A percentile compares a stretch with the other conserved stretches of the same genome.
Evolutionary conservation across 2,888 invertebrate species (phyloP).

Genomic region (Griposia aprilina): DNA sequence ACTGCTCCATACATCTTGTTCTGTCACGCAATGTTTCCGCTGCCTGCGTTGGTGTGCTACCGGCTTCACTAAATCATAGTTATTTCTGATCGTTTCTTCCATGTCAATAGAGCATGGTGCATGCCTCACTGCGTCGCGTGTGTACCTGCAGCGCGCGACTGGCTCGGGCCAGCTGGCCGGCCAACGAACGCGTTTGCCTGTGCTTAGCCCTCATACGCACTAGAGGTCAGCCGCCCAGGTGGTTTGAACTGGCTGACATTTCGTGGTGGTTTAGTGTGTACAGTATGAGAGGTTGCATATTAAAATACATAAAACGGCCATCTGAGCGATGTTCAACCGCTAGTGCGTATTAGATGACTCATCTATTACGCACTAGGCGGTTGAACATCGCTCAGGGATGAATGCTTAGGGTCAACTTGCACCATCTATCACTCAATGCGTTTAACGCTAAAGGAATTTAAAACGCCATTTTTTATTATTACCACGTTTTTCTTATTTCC

Average conservation of each 20-base stretch:
- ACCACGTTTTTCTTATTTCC: too few relatives aligned
- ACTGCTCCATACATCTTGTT: not conserved
- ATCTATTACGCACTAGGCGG: too few relatives aligned
- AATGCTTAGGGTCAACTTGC: too few relatives aligned
- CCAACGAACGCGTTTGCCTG: not conserved
- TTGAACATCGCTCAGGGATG: too few relatives aligned
- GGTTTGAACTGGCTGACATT: not conserved
- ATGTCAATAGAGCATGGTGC: constrained; percentile 11
- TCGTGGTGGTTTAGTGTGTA: not conserved
- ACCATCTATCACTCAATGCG: not conserved
- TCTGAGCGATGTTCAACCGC: too few relatives aligned
- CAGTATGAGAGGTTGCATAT: not conserved
- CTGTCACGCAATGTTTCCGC: constrained; percentile 7
- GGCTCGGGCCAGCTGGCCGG: not conserved
- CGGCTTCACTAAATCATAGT: constrained; percentile 20
- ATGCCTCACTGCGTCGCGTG: constrained; percentile 20
- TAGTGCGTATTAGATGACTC: not conserved
- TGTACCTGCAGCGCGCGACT: not conserved
- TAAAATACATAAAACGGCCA: not conserved
- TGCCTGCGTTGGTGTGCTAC: constrained; percentile 32
- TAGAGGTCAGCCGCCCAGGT: not conserved
- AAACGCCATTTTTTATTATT: not conserved
- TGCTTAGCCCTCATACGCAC: not conserved
- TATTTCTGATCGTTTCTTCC: constrained; percentile 13
- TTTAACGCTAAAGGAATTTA: not conserved